phyloP scores from a whole-genome alignment of 1,140 invertebrate species.

The Caenorhabditis elegans region DNA sequence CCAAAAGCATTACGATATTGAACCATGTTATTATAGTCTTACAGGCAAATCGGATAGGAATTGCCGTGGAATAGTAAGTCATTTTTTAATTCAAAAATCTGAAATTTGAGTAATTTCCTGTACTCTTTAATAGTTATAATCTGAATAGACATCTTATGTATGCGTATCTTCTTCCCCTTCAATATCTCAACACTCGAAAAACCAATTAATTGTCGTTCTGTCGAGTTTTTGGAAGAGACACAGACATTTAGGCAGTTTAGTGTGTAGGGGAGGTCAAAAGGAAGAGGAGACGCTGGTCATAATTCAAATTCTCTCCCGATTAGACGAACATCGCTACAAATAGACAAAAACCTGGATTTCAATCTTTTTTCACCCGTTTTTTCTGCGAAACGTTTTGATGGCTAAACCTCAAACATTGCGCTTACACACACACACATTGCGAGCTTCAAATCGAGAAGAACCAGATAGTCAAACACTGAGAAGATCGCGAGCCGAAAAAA shows the following conservation, averaged over 20 bases:
- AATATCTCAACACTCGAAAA: background rate
- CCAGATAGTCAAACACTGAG: slow-evolving; percentile 19
- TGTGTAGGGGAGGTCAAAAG: background rate
- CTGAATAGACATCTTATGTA: slow-evolving; percentile 1
- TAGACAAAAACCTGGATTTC: background rate
- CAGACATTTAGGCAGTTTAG: slow-evolving; percentile 4
- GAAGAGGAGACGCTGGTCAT: background rate
- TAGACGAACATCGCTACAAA: slow-evolving; percentile 16
- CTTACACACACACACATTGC: slow-evolving; percentile 8
- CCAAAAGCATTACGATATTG: slow-evolving; percentile 19
- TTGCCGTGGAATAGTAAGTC: slow-evolving; percentile 14
- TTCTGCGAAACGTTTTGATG: slow-evolving; percentile 5
- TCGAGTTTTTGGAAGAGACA: slow-evolving; percentile 5
- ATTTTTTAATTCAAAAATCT: too few species aligned
- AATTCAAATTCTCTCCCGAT: background rate
- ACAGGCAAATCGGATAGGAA: slow-evolving; percentile 20
- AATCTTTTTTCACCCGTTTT: background rate
- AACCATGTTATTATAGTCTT: slow-evolving; percentile 32
- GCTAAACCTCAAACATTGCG: slow-evolving; percentile 26
- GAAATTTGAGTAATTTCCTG: too few species aligned
- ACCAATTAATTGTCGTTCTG: slow-evolving; percentile 28
- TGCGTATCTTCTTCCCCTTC: slow-evolving; percentile 10
- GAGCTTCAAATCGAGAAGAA: slow-evolving; percentile 18
- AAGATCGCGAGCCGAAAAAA: background rate
- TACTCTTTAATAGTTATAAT: slow-evolving; percentile 34